Evolutionary conservation across 2,113 vertebrate species (phyloP), one percentile per base, ranked within the genome.

Genomic region (Eulemur macaco): DNA sequence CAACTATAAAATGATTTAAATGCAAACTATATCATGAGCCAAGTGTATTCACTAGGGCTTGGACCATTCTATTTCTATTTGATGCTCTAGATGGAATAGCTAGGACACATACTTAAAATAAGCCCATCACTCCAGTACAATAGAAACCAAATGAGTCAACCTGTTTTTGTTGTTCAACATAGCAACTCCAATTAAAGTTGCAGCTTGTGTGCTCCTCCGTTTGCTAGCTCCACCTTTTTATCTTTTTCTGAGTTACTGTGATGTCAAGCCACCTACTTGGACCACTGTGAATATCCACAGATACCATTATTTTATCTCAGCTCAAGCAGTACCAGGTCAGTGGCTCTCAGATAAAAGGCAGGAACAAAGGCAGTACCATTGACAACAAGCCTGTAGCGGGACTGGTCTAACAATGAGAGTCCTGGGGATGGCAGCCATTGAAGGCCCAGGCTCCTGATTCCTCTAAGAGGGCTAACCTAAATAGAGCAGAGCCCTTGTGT

Each of bases 1-100:
- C 52, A 96, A 87, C 60, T 89, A 93, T 94, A 97, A 95, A 97
- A 96, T 96, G 89, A 97, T 97, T 97, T 97, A 93, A 97, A 92
- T 84, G 84, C 69, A 96, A 97, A 90, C 78, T 96, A 45, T 96
- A 91, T 95, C 93, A 97, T 92, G 52, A 96, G 47, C 89, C 52
- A 86, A 88, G 80, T 86, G 31, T 54, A 96, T 91, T 97, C 82
- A 54, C 73, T 37, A 54, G 50, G 50, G 54, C 56, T 96, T 96
- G 56, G 58, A 47, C 69, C n/a, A 81, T 91, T 97, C 82, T 71
- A 86, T 96, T 96, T 97, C 73, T 89, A 39, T 95, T 91, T 86
- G 78, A 80, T 39, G 7, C 58, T 94, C 64, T 90, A 58, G 86
- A 94, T 86, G 50, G 25, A 96, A 92, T 60, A 97, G 95, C 50